Base-by-base conservation (phyloP, 92 coral and sea anemone genomes). In the Epizoanthus stellaris region DNA sequence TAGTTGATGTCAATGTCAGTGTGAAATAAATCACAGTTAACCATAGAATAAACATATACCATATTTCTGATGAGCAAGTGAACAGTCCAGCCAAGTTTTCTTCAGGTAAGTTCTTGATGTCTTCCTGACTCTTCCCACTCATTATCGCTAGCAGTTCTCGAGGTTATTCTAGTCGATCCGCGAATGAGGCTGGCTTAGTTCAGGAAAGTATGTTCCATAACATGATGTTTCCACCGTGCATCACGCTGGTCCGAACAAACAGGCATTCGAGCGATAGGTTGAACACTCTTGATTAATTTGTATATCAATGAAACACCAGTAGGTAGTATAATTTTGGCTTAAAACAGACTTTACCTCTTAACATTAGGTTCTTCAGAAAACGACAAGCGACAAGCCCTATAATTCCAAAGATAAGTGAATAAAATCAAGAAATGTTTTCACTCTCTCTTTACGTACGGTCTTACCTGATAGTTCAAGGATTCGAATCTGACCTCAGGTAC, bases 11-110 rank as follows among this genome's bases (percentile, higher is more conserved):
- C 40, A 79, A 40, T 8, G 83, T 79, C 12, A 79, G 45, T 49
- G 83, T 70, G 21, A 79, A 79, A 19, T 79, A 79, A 79, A 79
- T 63, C 23, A 79, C 67, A 42, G 83, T 62, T 70, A 79, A 21
- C 83, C 83, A 79, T 45, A 79, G 19, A 63, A 62, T 79, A 19
- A 79, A 79, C 60, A 79, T 63, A 59, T 79, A 79, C 83, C 83
- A 79, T 19, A 79, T 73, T 21, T 79, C 83, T 13, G 83, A 21
- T n/a, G 71, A 23, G 45, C 83, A 79, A 79, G 49, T 63, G 61
- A 45, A 62, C 59, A 63, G 42, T 19, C 16, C 42, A 1, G 13
- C 43, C 39, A 12, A 11, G 30, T 30, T n/a, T 21, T 11, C 45
- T 17, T 40, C 69, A 9, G 42, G 69, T 12, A 40, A 6, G 12